Evolutionary conservation across 1,140 invertebrate genomes (phyloP).

Genomic region (Ectropis grisescens): DNA sequence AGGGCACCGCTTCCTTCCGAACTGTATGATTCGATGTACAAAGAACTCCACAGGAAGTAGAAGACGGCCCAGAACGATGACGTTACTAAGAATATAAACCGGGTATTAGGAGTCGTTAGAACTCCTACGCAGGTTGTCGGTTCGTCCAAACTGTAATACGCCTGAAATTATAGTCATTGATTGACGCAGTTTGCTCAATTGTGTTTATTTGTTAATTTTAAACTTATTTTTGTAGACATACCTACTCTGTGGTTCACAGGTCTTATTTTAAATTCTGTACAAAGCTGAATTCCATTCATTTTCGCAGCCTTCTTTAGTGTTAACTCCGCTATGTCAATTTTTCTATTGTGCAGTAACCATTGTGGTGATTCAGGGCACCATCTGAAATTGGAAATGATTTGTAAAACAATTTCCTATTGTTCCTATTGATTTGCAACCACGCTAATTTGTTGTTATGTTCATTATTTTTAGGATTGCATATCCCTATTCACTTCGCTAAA

Average conservation of each 20-base stretch:
- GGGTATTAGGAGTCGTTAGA: conserved; percentile 33
- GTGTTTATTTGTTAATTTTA: no score
- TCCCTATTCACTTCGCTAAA: no score
- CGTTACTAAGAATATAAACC: conserved; percentile 18
- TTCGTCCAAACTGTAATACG: conserved; percentile 43
- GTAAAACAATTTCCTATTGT: not conserved
- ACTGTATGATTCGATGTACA: conserved; percentile 35
- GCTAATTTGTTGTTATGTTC: no score
- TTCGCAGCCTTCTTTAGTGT: conserved; percentile 78
- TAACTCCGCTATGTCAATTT: conserved; percentile 74
- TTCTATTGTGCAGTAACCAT: conserved; percentile 83
- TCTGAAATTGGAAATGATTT: conserved; percentile 70
- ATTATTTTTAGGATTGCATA: no score
- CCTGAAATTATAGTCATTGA: conserved; percentile 28
- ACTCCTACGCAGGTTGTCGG: conserved; percentile 33
- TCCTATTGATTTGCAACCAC: no score
- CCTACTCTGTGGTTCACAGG: conserved; percentile 52
- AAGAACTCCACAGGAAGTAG: conserved; percentile 32
- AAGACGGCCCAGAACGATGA: conserved; percentile 35
- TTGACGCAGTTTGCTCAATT: no score
- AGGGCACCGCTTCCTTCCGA: conserved; percentile 9
- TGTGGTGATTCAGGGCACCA: conserved; percentile 84
- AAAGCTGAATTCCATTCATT: conserved; percentile 34
- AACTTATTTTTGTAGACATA: no score
- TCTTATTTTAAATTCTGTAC: conserved; percentile 50